Conservation (phyloP, 2,797 vertebrate species). For the Vultur gryphus region DNA sequence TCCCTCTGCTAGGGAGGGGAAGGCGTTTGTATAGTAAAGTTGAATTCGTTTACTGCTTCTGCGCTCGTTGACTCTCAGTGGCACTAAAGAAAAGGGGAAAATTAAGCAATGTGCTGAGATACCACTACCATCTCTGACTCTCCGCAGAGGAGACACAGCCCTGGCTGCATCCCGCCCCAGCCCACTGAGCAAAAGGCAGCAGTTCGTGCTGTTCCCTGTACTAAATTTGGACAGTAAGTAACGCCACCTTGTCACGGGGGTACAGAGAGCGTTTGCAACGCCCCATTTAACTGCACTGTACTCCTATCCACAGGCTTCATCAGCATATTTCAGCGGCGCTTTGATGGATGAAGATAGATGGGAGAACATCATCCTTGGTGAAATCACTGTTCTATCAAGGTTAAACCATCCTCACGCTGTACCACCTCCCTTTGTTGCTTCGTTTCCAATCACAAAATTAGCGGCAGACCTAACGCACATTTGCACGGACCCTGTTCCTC, state of each 20-base stretch:
- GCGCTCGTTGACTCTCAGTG: accelerated
- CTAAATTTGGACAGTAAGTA: conserved; percentile 88
- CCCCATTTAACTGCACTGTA: conserved; percentile 89
- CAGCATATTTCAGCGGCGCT: conserved; percentile 88
- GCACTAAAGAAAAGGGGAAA: background rate
- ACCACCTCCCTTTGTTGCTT: conserved; percentile 78
- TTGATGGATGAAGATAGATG: conserved; percentile 98
- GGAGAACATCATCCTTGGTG: conserved; percentile 87
- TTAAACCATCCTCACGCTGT: conserved; percentile 88
- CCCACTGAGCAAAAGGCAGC: background rate
- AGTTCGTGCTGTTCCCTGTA: background rate
- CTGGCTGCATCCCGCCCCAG: background rate
- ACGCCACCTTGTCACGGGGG: conserved; percentile 82
- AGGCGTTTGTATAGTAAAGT: background rate
- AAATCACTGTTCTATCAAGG: conserved; percentile 98
- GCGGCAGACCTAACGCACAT: background rate
- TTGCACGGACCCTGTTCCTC: background rate
- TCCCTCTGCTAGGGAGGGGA: background rate
- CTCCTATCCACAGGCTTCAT: conserved; percentile 84
- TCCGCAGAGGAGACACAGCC: background rate
- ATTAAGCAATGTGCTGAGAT: background rate
- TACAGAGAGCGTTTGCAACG: conserved; percentile 84
- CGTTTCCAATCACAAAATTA: conserved; percentile 64
- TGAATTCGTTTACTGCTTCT: background rate
- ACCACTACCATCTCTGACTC: background rate